Percentiles rank a stretch among this genome's conserved stretches.
phyloP scores from a whole-genome alignment of 2,113 vertebrate species.

The Ursus arctos region DNA sequence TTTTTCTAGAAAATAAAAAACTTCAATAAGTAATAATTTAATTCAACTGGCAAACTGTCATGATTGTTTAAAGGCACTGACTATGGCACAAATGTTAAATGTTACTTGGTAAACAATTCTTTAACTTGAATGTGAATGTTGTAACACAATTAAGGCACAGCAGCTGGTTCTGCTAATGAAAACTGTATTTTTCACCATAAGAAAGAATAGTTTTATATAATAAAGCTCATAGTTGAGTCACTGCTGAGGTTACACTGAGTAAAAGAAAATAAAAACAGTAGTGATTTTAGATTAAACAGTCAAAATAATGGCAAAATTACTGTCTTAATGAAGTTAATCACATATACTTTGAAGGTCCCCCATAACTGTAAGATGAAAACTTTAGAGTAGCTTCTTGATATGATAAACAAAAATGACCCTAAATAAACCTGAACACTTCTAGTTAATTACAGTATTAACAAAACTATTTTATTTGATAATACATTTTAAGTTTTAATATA shows the following conservation, averaged over 20 bases:
- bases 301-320: conserved; percentile 48
- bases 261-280: conserved; percentile 47
- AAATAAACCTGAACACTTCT: conserved; percentile 37
- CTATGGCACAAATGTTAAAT: conserved; percentile 43
- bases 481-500: conserved; percentile 22
- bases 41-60: conserved; percentile 3
- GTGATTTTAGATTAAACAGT: conserved; percentile 15
- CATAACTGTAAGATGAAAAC: conserved; percentile 33
- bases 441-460: conserved; percentile 40
- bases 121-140: conserved; percentile 33
- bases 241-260: background rate
- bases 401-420: background rate
- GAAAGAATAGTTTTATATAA: conserved; percentile 54
- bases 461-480: conserved; percentile 35
- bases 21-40: conserved; percentile 16
- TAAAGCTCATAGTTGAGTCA: conserved; percentile 46
- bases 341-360: conserved; percentile 29
- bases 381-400: conserved; percentile 36
- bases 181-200: conserved; percentile 62
- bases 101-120: conserved; percentile 62
- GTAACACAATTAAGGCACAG: background rate
- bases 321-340: conserved; percentile 14
- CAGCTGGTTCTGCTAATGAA: conserved; percentile 42
- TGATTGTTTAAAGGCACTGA: background rate
- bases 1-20: conserved; percentile 63